Evolutionary conservation across 2,113 vertebrate species (phyloP).

Genomic region (Oncorhynchus masou): DNA sequence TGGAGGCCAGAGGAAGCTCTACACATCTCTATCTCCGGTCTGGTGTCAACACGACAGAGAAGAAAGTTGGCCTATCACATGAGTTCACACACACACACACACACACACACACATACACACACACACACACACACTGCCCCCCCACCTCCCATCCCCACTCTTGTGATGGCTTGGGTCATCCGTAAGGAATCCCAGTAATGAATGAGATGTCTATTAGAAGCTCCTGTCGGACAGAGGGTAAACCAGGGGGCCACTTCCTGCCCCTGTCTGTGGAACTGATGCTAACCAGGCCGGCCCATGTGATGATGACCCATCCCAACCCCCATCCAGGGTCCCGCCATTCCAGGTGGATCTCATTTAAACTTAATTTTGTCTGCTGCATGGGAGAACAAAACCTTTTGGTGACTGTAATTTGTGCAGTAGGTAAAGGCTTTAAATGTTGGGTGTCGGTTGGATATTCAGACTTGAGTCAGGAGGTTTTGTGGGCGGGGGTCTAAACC

Average conservation of each 20-base stretch:
- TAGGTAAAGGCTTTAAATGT: neutral
- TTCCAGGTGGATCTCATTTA: slow-evolving; percentile 49
- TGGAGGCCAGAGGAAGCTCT: slow-evolving; percentile 32
- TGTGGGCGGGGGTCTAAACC: too few relatives aligned
- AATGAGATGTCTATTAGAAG: slow-evolving; percentile 76
- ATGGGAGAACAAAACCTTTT: neutral
- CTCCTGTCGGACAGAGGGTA: slow-evolving; percentile 50
- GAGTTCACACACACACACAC: too few relatives aligned
- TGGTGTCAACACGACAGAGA: slow-evolving; percentile 4
- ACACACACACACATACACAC: too few relatives aligned
- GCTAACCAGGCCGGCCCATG: slow-evolving; percentile 20
- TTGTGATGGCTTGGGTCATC: slow-evolving; percentile 68
- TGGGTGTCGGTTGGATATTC: neutral
- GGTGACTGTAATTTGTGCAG: neutral
- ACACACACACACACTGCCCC: slow-evolving; percentile 6
- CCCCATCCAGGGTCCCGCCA: slow-evolving; percentile 31
- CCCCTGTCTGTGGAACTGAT: slow-evolving; percentile 50
- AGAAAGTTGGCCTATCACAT: slow-evolving; percentile 7
- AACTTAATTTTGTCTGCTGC: slow-evolving; percentile 13
- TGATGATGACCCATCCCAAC: slow-evolving; percentile 43
- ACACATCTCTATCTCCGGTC: slow-evolving; percentile 38
- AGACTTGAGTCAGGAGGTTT: neutral
- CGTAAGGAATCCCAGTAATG: slow-evolving; percentile 78
- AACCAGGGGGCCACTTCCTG: slow-evolving; percentile 57
- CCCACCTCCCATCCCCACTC: neutral